These are phyloP conservation scores for Epinephelus cyanopodus DNA, from an alignment of 2,113 vertebrate genomes.

Conservation along the genomic window DNA sequence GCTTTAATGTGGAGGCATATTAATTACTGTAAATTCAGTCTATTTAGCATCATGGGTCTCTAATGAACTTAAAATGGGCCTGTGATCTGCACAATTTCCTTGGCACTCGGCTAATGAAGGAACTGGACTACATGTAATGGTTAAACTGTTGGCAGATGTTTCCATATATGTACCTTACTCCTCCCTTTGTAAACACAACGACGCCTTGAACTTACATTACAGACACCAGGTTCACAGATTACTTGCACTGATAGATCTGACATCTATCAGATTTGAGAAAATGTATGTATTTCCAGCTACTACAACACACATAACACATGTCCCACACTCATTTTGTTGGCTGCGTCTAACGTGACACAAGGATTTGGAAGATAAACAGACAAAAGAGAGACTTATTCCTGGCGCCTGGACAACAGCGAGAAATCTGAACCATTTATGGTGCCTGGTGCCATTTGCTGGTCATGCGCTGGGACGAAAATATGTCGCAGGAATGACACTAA, in stretches of 20 bases:
- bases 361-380: slow-evolving; percentile 41
- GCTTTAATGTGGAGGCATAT: slow-evolving; percentile 14
- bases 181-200: background rate
- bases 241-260: background rate
- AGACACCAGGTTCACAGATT: background rate
- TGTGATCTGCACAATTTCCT: slow-evolving; percentile 40
- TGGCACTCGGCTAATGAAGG: slow-evolving; percentile 50
- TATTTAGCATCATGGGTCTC: slow-evolving; percentile 55
- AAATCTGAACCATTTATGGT: slow-evolving; percentile 20
- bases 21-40: background rate
- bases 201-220: background rate
- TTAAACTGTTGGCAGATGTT: slow-evolving; percentile 67
- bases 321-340: background rate
- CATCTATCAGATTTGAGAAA: background rate
- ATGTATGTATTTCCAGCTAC: background rate
- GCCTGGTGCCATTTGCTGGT: slow-evolving; percentile 19
- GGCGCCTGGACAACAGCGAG: slow-evolving; percentile 27
- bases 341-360: slow-evolving; percentile 16
- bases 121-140: slow-evolving; percentile 25
- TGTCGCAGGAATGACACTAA: slow-evolving; percentile 43
- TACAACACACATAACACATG: slow-evolving; percentile 15
- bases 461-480: slow-evolving; percentile 35
- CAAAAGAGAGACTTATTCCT: slow-evolving; percentile 25
- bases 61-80: slow-evolving; percentile 64
- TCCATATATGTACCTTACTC: slow-evolving; percentile 12